These are phyloP conservation scores for Hycleus cichorii DNA, from an alignment of 1,140 invertebrate species.

Conservation along the genomic window DNA sequence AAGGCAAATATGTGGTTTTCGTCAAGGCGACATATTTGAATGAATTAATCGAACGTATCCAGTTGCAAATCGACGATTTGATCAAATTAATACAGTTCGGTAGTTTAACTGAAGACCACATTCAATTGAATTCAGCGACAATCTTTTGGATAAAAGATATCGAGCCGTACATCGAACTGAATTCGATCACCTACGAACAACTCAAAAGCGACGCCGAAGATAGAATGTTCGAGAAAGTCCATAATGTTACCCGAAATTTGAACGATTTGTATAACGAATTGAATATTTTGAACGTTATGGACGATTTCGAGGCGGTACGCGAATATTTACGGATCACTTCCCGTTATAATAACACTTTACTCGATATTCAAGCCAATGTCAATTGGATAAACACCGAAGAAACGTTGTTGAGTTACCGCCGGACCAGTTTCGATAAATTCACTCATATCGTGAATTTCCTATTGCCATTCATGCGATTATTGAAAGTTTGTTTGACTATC, in stretches of 20 bases:
- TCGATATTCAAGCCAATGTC: conserved; percentile 63
- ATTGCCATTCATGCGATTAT: conserved; percentile 59
- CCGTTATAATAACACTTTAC: conserved; percentile 67
- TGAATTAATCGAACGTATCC: conserved; percentile 53
- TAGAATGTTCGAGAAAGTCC: conserved; percentile 57
- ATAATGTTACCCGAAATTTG: conserved; percentile 56
- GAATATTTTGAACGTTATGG: conserved; percentile 59
- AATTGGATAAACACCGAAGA: conserved; percentile 88
- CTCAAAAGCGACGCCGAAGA: conserved; percentile 78
- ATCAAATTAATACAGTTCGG: conserved; percentile 62
- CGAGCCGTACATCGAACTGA: conserved; percentile 62
- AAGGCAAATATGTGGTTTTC: conserved; percentile 43
- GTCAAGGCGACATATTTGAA: conserved; percentile 28
- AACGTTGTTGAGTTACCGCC: conserved; percentile 70
- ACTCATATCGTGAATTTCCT: conserved; percentile 64
- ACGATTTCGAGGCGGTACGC: conserved; percentile 54
- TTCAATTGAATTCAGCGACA: conserved; percentile 57
- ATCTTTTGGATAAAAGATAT: conserved; percentile 67
- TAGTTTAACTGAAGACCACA: conserved; percentile 55
- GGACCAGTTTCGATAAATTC: conserved; percentile 64
- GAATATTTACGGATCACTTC: conserved; percentile 61
- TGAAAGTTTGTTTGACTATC: conserved; percentile 63
- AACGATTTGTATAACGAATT: conserved; percentile 48
- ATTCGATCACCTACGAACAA: conserved; percentile 65
- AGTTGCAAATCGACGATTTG: conserved; percentile 53